Conservation (phyloP, 2,797 vertebrate species). For the Lagocephalus sceleratus region DNA sequence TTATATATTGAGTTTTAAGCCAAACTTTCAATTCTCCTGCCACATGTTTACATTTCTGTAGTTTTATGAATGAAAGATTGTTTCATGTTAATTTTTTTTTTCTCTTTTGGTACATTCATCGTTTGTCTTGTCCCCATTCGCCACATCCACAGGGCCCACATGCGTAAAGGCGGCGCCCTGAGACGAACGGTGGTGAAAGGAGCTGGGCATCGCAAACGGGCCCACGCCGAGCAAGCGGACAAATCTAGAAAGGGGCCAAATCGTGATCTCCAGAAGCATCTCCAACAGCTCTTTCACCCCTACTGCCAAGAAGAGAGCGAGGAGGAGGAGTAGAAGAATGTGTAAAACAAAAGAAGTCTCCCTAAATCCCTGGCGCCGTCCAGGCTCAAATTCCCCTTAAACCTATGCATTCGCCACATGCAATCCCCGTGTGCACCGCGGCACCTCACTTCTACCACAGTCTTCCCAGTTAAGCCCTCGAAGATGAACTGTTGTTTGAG, state of each 20-base stretch:
- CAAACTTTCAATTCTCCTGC: neutral
- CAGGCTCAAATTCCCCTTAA: slow-evolving; percentile 40
- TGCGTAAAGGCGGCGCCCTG: slow-evolving; percentile 58
- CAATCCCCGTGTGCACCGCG: slow-evolving; percentile 70
- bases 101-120: neutral
- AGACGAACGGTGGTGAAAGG: slow-evolving; percentile 85
- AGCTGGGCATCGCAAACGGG: slow-evolving; percentile 69
- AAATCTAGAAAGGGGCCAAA: slow-evolving; percentile 73
- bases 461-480: slow-evolving; percentile 65
- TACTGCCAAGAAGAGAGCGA: slow-evolving; percentile 75
- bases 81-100: neutral
- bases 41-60: neutral
- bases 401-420: slow-evolving; percentile 77
- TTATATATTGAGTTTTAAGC: too few relatives aligned
- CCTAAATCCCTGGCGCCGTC: slow-evolving; percentile 38
- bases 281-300: slow-evolving; percentile 85
- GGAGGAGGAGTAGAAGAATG: slow-evolving; percentile 46
- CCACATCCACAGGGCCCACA: slow-evolving; percentile 55
- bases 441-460: slow-evolving; percentile 67
- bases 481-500: slow-evolving; percentile 38
- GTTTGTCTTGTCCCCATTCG: neutral
- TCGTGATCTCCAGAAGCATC: slow-evolving; percentile 82
- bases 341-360: slow-evolving; percentile 48
- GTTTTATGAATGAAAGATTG: too few relatives aligned
- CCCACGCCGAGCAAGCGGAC: slow-evolving; percentile 80